Evolutionary conservation across 2,888 invertebrate species (phyloP).

Genomic region (Eupithecia abbreviata): DNA sequence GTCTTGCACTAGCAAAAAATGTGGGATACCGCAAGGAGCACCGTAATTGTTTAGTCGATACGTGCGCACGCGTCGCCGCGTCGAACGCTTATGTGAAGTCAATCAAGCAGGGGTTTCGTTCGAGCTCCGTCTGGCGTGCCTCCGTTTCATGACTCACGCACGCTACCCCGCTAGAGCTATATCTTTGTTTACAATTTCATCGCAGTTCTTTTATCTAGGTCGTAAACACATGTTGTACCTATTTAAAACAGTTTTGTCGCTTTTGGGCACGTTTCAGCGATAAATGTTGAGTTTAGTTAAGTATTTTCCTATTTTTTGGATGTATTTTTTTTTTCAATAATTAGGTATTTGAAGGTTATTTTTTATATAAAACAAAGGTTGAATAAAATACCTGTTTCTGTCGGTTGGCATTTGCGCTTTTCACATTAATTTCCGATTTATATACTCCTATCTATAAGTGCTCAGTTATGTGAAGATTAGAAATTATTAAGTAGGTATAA

Average conservation of each 20-base stretch:
- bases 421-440: background rate
- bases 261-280: conserved; percentile 17
- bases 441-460: background rate
- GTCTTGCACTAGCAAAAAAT: conserved; percentile 51
- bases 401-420: background rate
- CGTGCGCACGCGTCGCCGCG: conserved; percentile 67
- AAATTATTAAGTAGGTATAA: background rate
- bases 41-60: conserved; percentile 40
- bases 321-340: background rate
- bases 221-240: conserved; percentile 5
- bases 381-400: background rate
- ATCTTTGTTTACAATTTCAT: conserved; percentile 42
- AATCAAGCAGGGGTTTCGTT: background rate
- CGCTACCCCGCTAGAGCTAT: conserved; percentile 23
- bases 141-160: conserved; percentile 34
- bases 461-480: background rate
- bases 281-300: conserved; percentile 1
- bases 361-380: background rate
- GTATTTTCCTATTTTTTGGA: background rate
- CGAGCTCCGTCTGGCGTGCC: conserved; percentile 10
- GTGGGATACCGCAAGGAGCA: conserved; percentile 52
- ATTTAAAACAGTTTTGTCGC: background rate
- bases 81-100: conserved; percentile 57
- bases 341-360: background rate
- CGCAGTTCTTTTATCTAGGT: conserved; percentile 35